Base-by-base conservation (phyloP, 2,888 invertebrate genomes). In the Alentia gelatinosa region DNA sequence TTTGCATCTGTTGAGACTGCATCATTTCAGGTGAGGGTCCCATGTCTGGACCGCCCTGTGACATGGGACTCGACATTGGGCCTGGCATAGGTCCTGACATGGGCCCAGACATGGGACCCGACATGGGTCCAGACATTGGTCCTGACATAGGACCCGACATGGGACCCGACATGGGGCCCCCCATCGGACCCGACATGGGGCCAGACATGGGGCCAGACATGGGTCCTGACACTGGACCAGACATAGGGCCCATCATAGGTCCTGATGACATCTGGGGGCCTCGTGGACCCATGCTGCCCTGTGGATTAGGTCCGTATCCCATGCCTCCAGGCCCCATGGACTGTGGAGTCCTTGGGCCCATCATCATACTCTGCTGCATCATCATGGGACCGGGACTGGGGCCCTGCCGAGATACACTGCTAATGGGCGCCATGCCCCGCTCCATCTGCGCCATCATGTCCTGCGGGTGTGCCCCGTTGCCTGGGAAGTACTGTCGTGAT, bases 311-410 rank as follows among this genome's bases (percentile, higher is more conserved):
- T 1, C 88, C 89, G 19, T 50, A 63, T 23, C 30, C 23, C 74
- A 90, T 74, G 68, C 89, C 89, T 12, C 74, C 74, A 19, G 74
- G 74, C 1, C 89, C 89, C 89, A 89, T 89, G 35, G 63, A 50
- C 26, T 89, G 89, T 42, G 75, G 42, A 47, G 75, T 83, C 40
- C 89, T n/a, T 1, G 37, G 63, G 47, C 47, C 84, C 91, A 91
- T 91, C 91, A 91, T 92, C 63, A 56, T 91, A 35, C 92, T 86
- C 23, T 90, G 88, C 89, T 92, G 92, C 93, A 94, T 93, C 91
- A 93, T 93, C 92, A 93, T 93, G 26, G 92, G 92, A 56, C 94
- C 94, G 37, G 93, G 94, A 92, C 93, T 93, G 40, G 93, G 94
- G 35, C 40, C 39, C 74, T 74, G 90, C 56, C 74, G 7, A 33